Base-by-base conservation (phyloP, 37 sponge, comb jelly and placozoan species). In the Amphimedon queenslandica region DNA sequence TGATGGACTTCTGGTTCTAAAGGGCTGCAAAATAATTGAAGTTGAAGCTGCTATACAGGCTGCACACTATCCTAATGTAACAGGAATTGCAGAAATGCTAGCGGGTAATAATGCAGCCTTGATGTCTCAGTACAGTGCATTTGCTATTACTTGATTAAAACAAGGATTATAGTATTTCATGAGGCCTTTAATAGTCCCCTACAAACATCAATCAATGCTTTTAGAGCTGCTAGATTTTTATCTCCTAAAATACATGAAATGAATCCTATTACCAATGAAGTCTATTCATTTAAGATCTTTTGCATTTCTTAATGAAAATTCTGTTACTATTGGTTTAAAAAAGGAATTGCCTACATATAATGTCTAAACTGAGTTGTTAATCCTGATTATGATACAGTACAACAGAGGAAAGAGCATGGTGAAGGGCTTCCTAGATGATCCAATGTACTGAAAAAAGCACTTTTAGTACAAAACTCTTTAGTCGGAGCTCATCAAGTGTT, bases 1-100 rank as follows among this genome's bases (percentile, higher is more conserved):
- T n/a, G n/a, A n/a, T n/a, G n/a, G n/a, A n/a, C n/a, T n/a, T n/a
- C n/a, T n/a, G n/a, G n/a, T n/a, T n/a, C n/a, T 10, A n/a, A n/a
- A n/a, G n/a, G n/a, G n/a, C n/a, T n/a, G n/a, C n/a, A n/a, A n/a
- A n/a, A n/a, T n/a, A n/a, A 63, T 63, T 63, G 24, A 10, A 29
- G 64, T 72, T 2, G 20, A 24, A 72, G 16, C 58, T 32, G 58
- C 60, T 29, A 31, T 63, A 29, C 64, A 31, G 24, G 28, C 30
- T 63, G 64, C 73, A 27, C 47, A 41, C 73, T 72, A 55, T 38
- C 73, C 58, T 5, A 72, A 72, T 27, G 38, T 72, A n/a, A 40
- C 20, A 28, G 73, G 58, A 4, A 13, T 10, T 72, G 35, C 27
- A 2, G 34, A 39, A 5, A 4, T 4, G 20, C 2, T 38, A 34